phyloP scores from a whole-genome alignment of 1,140 invertebrate species.

The Macrosteles quadrilineatus region DNA sequence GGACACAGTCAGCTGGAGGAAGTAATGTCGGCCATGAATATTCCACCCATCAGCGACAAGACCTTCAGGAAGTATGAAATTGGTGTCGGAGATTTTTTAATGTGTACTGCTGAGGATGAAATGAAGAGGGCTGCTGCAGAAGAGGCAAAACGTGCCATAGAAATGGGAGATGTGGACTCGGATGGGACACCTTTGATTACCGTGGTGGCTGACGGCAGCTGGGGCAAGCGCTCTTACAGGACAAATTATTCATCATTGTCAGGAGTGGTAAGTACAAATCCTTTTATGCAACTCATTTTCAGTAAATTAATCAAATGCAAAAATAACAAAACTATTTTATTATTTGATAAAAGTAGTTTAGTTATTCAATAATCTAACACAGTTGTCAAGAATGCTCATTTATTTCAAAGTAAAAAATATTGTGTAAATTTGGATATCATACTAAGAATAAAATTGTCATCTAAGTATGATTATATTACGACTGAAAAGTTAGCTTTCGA shows the following conservation, averaged over 20 bases:
- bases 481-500: too few relatives aligned
- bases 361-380: too few relatives aligned
- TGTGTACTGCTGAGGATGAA: conserved; percentile 36
- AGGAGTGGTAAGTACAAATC: conserved; percentile 36
- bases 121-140: conserved; percentile 46
- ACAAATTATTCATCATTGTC: conserved; percentile 46
- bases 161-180: conserved; percentile 44
- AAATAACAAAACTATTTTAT: too few relatives aligned
- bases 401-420: too few relatives aligned
- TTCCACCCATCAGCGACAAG: conserved; percentile 41
- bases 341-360: too few relatives aligned
- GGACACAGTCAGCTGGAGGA: conserved; percentile 44
- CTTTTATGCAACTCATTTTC: conserved; percentile 34
- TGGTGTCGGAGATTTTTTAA: conserved; percentile 32
- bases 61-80: conserved; percentile 39
- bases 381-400: too few relatives aligned
- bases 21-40: conserved; percentile 41
- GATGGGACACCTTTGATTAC: conserved; percentile 46
- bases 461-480: too few relatives aligned
- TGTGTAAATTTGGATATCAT: too few relatives aligned
- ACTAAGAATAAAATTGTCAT: too few relatives aligned
- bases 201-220: conserved; percentile 47
- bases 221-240: conserved; percentile 47
- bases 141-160: conserved; percentile 44
- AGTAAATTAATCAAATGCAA: too few relatives aligned